Base-by-base conservation (phyloP, 2,797 vertebrate species). In the Synanceia verrucosa region DNA sequence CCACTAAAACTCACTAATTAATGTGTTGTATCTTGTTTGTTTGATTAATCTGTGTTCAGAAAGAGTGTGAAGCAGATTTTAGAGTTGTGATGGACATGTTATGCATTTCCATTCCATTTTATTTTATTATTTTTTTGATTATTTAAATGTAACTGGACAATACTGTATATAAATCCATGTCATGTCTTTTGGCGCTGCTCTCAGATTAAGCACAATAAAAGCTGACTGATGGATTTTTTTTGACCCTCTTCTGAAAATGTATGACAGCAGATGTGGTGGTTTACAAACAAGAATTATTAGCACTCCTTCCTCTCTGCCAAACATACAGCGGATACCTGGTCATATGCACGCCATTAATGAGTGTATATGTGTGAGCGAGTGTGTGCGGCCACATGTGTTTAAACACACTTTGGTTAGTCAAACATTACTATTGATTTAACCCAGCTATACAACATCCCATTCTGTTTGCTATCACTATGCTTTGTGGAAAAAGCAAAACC, bases 401-500 rank as follows among this genome's bases (percentile, higher is more conserved):
- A 64, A 79, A 56, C 61, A 66, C 31, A 57, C 50, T 55, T 47
- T 18, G 48, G 29, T 55, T 28, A 16, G 23, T 56, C 53, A 64
- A 52, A 75, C 47, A 52, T 58, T 37, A 34, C 26, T 57, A 52
- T 65, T 73, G 63, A 70, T 72, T 85, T 52, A 79, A 72, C 34
- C 7, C 12, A 63, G 41, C 51, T 18, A 29, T 34, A 61, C 37
- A 59, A 43, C 16, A 52, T 60, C 31, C 19, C 29, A 60, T 48
- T 75, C 65, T 29, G 33, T 76, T 62, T n/a, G n/a, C 79, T 66
- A 64, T 73, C 57, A 58, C 8, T 21, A 36, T 18, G 34, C 73
- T 73, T 86, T 69, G 61, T 46, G 31, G 72, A 67, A 73, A 52
- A 62, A 63, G 48, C 19, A 1, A 76, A 79, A 76, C 53, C 50